Conservation (phyloP, 2,797 vertebrate genomes). For the Numenius phaeopus region DNA sequence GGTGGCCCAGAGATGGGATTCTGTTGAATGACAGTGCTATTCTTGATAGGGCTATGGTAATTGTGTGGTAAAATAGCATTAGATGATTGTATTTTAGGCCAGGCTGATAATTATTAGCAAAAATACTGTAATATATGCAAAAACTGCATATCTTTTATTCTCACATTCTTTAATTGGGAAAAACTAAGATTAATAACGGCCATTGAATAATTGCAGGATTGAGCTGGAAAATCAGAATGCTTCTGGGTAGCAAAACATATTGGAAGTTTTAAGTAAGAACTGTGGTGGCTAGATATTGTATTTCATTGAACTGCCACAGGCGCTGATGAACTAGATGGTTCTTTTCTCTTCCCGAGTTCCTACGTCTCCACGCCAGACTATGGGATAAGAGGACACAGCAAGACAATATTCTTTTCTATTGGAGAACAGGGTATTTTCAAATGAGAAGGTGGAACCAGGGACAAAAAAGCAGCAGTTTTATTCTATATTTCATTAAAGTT, state of each 20-base stretch:
- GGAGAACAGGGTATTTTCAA: neutral
- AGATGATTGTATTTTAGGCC: constrained; percentile 25
- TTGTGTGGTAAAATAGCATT: constrained; percentile 25
- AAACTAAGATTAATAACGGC: constrained; percentile 46
- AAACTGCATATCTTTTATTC: neutral
- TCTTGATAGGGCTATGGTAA: constrained; percentile 35
- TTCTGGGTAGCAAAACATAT: constrained; percentile 38
- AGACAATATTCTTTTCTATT: constrained; percentile 20
- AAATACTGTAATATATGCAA: constrained; percentile 52
- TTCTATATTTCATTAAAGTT: constrained; percentile 21
- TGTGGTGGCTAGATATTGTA: neutral
- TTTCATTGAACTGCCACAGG: constrained; percentile 26
- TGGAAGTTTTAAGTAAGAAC: constrained; percentile 49
- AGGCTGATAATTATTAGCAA: constrained; percentile 44
- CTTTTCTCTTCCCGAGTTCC: constrained; percentile 34
- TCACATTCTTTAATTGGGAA: constrained; percentile 41
- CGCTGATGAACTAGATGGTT: constrained; percentile 8
- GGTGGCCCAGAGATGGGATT: constrained; percentile 34
- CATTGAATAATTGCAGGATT: constrained; percentile 31
- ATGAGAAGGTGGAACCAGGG: constrained; percentile 40
- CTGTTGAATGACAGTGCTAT: constrained; percentile 56
- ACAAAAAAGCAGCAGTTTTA: constrained; percentile 18
- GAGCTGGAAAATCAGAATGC: constrained; percentile 41
- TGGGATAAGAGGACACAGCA: constrained; percentile 31
- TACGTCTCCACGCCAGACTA: neutral